Percentiles rank a stretch among this genome's conserved stretches.
These are phyloP conservation scores for Metalampra italica DNA, from an alignment of 2,888 invertebrate genomes.

Conservation along the genomic window DNA sequence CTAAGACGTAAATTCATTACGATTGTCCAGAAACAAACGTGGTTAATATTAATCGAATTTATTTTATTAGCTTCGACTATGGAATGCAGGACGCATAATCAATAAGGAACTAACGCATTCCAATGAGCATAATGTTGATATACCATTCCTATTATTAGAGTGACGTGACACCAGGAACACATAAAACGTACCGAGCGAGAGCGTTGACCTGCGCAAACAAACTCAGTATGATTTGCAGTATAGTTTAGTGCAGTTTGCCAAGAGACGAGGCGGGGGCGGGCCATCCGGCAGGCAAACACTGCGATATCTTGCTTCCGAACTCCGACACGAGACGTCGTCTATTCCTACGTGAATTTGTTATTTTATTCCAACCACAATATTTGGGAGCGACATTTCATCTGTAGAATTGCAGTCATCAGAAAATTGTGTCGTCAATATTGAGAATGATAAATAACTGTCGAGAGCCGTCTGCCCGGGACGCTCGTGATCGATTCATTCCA, in stretches of 20 bases:
- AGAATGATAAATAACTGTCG: constrained; percentile 58
- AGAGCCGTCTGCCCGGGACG: constrained; percentile 43
- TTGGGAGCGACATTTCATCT: constrained; percentile 23
- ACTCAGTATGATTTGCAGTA: constrained; percentile 73
- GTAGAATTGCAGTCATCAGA: constrained; percentile 47
- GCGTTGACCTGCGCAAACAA: constrained; percentile 74
- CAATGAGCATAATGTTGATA: constrained; percentile 57
- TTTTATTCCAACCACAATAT: constrained; percentile 38
- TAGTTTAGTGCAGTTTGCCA: constrained; percentile 71
- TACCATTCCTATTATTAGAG: constrained; percentile 73
- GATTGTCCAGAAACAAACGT: constrained; percentile 12
- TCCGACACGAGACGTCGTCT: constrained; percentile 34
- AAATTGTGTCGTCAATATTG: constrained; percentile 44
- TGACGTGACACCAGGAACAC: constrained; percentile 75
- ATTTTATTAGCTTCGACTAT: constrained; percentile 30
- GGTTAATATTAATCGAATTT: constrained; percentile 36
- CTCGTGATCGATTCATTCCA: constrained; percentile 63
- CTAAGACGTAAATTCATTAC: constrained; percentile 29
- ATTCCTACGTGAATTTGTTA: constrained; percentile 36
- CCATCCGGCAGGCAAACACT: constrained; percentile 58
- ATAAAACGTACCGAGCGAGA: constrained; percentile 66
- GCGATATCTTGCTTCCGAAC: constrained; percentile 57
- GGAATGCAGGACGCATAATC: constrained; percentile 42
- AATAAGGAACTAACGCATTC: constrained; percentile 53
- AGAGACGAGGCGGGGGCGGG: constrained; percentile 61